phyloP scores from a whole-genome alignment of 2,113 vertebrate genomes.

The Oxygymnocypris stewartii region DNA sequence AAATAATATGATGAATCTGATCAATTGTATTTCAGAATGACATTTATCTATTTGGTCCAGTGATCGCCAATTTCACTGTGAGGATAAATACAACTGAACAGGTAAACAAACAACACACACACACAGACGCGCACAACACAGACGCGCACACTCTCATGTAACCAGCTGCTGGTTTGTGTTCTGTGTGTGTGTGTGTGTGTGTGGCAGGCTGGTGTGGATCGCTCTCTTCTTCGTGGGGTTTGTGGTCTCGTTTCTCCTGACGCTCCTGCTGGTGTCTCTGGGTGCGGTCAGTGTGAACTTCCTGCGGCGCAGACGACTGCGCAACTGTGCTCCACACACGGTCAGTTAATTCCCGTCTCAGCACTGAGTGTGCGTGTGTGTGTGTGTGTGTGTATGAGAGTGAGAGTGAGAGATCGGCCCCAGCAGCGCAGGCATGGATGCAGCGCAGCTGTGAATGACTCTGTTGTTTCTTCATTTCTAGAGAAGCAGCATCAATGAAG shows the following conservation, averaged over 20 bases:
- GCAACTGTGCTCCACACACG: background rate
- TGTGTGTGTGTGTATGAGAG: no score
- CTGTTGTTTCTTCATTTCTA: constrained; percentile 37
- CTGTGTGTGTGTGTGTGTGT: background rate
- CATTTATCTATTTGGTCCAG: constrained; percentile 72
- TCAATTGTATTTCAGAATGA: constrained; percentile 68
- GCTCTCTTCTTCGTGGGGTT: background rate
- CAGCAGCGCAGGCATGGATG: no score
- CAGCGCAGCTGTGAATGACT: background rate
- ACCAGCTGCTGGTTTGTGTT: no score
- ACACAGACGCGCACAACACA: background rate
- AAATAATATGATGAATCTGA: background rate
- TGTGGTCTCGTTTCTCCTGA: background rate
- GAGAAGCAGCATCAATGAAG: constrained; percentile 57
- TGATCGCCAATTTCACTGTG: constrained; percentile 72
- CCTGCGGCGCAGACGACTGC: constrained; percentile 10
- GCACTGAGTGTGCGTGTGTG: background rate
- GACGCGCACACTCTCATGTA: background rate
- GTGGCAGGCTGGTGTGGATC: background rate
- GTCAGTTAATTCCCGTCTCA: background rate
- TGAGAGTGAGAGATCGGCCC: no score
- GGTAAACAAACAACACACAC: constrained; percentile 54
- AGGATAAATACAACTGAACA: constrained; percentile 70
- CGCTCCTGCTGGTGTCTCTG: background rate
- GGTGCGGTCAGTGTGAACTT: background rate